Base-by-base conservation (phyloP, 2,113 vertebrate genomes). In the Acrocephalus kingi region DNA sequence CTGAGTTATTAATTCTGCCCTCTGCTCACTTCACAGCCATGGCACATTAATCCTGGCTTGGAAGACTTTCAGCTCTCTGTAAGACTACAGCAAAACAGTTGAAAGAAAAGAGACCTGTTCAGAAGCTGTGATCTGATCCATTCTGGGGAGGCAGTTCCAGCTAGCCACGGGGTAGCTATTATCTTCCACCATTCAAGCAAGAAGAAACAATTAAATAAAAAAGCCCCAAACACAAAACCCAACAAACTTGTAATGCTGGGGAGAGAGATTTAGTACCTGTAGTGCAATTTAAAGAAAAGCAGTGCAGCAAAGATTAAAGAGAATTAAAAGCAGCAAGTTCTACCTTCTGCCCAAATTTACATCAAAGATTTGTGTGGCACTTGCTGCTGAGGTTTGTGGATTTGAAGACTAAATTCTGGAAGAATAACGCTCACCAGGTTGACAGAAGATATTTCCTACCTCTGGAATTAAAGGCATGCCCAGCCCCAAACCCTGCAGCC, bases 251-350 rank as follows among this genome's bases (percentile, higher is more conserved):
- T 59, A 69, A 74, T 62, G 21, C 51, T 71, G 31, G 27, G 19
- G 23, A 83, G 39, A 27, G 24, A 91, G 88, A 83, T 83, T 80
- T 77, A 90, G 33, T 72, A 73, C 31, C 37, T 69, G 43, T 48
- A 88, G 27, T 0, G 19, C 33, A 79, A 77, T 90, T 93, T 76
- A 71, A 58, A 91, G 51, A 71, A 91, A 96, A 93, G 71, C 59
- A 73, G 27, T 63, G 90, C 78, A 74, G 30, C 13, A 41, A 87
- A 87, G 78, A 93, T 91, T 93, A 91, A 91, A 77, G 43, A 58
- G 13, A 85, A 91, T 93, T 80, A 90, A 91, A 95, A 95, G 4
- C 89, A 82, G 41, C n/a, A 58, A 61, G 37, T 58, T 45, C 25
- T 69, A 39, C 55, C 15, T 2, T 10, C 31, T 61, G 67, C 12